These are phyloP conservation scores for Donacobius atricapilla DNA, from an alignment of 2,113 vertebrate genomes.

Conservation along the genomic window DNA sequence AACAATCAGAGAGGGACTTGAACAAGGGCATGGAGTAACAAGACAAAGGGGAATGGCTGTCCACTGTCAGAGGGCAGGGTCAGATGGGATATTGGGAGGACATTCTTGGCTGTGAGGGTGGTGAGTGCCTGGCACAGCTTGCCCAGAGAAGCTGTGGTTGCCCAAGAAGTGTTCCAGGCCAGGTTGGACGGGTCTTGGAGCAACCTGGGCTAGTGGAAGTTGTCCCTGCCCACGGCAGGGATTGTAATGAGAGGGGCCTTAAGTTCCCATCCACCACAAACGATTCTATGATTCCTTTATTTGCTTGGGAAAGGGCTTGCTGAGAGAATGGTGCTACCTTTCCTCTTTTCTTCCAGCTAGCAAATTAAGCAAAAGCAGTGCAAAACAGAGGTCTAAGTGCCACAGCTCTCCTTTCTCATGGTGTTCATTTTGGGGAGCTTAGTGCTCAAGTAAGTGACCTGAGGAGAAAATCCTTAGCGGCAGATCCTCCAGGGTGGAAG, in stretches of 20 bases:
- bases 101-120: background rate
- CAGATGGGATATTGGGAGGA: background rate
- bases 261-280: background rate
- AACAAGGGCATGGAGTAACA: background rate
- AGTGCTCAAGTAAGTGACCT: background rate
- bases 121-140: background rate
- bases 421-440: background rate
- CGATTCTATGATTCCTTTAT: background rate
- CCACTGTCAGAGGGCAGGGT: background rate
- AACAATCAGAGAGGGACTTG: background rate
- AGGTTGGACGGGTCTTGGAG: background rate
- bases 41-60: background rate
- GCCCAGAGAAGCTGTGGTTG: background rate
- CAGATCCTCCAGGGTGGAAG: background rate
- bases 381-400: background rate
- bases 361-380: background rate
- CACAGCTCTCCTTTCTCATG: background rate
- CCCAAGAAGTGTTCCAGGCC: background rate
- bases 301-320: background rate
- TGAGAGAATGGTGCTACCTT: background rate
- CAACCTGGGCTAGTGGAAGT: fast-evolving
- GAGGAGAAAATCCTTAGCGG: background rate
- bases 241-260: background rate
- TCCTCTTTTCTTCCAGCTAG: background rate
- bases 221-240: background rate